Evolutionary conservation across 2,113 vertebrate genomes (phyloP).

Genomic region (Eupsittula cactorum): DNA sequence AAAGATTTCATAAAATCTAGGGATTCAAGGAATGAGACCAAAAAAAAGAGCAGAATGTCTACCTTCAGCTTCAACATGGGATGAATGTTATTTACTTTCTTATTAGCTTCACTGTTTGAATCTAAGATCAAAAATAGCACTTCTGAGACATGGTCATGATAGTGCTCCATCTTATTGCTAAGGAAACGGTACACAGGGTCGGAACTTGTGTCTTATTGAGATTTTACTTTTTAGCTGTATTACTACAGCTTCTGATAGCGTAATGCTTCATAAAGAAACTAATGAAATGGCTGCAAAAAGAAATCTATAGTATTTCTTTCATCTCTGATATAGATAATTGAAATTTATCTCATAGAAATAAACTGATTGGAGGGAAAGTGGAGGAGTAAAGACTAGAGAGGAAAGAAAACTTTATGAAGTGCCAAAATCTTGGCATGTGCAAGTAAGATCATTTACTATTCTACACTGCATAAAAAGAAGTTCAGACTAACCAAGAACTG

Average conservation of each 20-base stretch:
- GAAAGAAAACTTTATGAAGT: neutral
- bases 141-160: neutral
- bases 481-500: neutral
- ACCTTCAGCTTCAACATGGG: neutral
- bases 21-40: neutral
- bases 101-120: neutral
- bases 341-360: neutral
- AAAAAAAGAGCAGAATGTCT: neutral
- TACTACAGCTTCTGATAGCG: neutral
- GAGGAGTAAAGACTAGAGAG: neutral
- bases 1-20: neutral
- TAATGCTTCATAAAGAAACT: neutral
- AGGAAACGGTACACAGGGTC: neutral
- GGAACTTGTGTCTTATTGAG: neutral
- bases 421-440: neutral
- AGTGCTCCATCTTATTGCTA: neutral
- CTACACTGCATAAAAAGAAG: neutral
- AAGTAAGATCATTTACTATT: neutral
- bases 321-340: neutral
- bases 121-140: neutral
- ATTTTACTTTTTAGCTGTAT: neutral
- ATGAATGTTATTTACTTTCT: neutral
- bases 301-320: constrained; percentile 15
- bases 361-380: neutral
- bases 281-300: neutral